Base-by-base conservation (phyloP, 2,888 invertebrate species). In the Synergus itoensis region DNA sequence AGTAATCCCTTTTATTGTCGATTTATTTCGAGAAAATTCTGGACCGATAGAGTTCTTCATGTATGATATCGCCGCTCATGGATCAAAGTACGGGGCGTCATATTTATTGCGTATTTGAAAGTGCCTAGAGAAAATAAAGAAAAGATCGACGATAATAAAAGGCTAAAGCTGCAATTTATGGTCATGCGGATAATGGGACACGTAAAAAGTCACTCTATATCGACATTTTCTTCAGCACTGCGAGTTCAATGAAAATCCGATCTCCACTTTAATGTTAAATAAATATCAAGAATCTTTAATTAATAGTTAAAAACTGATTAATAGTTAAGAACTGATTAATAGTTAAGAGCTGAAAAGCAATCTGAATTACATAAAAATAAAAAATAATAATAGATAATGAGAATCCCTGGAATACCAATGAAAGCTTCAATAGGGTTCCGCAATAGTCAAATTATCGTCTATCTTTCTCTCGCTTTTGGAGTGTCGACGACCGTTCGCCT, bases 401-500 rank as follows among this genome's bases (percentile, higher is more conserved):
- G 28, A 60, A 28, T 60, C 21, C 3, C 12, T 60, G 18, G 12
- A 60, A 60, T 21, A 60, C 60, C 12, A 21, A 28, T 0, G 21
- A 60, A 60, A 21, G 14, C 1, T 60, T 60, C 21, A 45, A 77
- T 28, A n/a, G 43, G 62, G 69, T 78, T 45, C 53, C 28, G 36
- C 45, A 63, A 16, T 16, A 62, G 48, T 48, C n/a, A 78, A 75
- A 48, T 62, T 76, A 64, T 57, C 53, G 63, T 77, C 77, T 75
- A 43, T n/a, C 69, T 48, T 45, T n/a, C 57, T n/a, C 53, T 63
- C 16, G 40, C 63, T 48, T 75, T 84, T 73, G 82, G 80, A 87
- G 81, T 80, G 82, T 79, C 80, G 83, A 82, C 80, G 81, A 79
- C 79, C 82, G 77, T 64, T 77, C 79, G 64, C 78, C 81, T 75